These are phyloP conservation scores for Mimas tiliae DNA, from an alignment of 2,888 invertebrate genomes.

Conservation along the genomic window DNA sequence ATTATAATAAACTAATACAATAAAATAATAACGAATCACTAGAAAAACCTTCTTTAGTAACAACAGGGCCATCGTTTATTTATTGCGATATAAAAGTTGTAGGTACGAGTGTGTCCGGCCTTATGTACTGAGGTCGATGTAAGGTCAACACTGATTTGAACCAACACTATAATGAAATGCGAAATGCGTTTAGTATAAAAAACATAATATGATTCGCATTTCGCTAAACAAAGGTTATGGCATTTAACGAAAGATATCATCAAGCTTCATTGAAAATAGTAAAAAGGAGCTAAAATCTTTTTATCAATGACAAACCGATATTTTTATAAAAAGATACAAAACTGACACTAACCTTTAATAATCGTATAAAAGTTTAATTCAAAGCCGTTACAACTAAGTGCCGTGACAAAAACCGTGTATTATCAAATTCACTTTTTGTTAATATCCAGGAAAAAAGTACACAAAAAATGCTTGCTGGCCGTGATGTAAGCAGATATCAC, in stretches of 20 bases:
- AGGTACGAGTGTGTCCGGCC: constrained; percentile 43
- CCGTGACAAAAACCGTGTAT: constrained; percentile 3
- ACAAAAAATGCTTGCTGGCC: constrained; percentile 10
- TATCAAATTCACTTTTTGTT: constrained; percentile 5
- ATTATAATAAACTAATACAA: neutral
- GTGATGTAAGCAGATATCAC: constrained; percentile 43
- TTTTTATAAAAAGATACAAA: neutral
- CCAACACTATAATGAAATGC: constrained; percentile 29
- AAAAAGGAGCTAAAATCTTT: neutral
- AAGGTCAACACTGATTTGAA: constrained; percentile 56
- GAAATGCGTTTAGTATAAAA: constrained; percentile 29
- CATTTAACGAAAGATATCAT: neutral
- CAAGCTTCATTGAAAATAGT: neutral
- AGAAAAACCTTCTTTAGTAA: neutral
- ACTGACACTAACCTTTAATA: neutral
- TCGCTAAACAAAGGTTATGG: neutral
- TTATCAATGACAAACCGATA: neutral
- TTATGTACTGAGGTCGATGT: constrained; percentile 57
- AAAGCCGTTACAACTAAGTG: constrained; percentile 1
- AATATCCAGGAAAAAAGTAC: neutral
- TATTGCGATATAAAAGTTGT: constrained; percentile 20
- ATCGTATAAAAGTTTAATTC: neutral
- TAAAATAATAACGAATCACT: neutral
- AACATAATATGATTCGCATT: constrained; percentile 3
- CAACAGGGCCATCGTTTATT: constrained; percentile 14